Base-by-base conservation (phyloP, 2,888 invertebrate species). In the Aquatica leii region DNA sequence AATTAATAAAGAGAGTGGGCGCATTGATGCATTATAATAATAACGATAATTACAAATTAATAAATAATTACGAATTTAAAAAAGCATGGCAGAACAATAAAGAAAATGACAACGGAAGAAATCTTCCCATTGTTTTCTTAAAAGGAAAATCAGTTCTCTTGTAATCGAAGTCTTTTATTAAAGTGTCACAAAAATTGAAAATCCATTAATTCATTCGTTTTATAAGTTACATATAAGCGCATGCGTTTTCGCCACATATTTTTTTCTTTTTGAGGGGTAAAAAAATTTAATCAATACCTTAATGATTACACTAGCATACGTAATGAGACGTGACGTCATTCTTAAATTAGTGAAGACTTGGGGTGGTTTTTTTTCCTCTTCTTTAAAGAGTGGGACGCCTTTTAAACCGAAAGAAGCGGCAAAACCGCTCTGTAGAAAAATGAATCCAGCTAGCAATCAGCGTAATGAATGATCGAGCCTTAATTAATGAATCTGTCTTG, bases 401-500 rank as follows among this genome's bases (percentile, higher is more conserved):
- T 4, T 24, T 40, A 62, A 59, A 62, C 62, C 24, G 41, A 24
- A 61, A 37, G 17, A 43, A 8, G 41, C 9, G n/a, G 46, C n/a
- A 43, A 46, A 43, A 34, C 65, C 66, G 67, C 66, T 67, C 59
- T 35, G 41, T 41, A 37, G 14, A 48, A 66, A 56, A 59, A 62
- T 43, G 71, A 62, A 40, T 65, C 59, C 53, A 40, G 71, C 75
- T 76, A 76, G 75, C 80, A 81, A 81, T 82, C 81, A 80, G 77
- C 79, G 77, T 81, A 82, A 82, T 81, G 81, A 82, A 81, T 80
- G 81, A 81, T 82, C 81, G 80, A 75, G 75, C 76, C 80, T 81
- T 81, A 82, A 81, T 82, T 81, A 82, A 82, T 81, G 82, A 82
- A 82, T 81, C 81, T 81, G 82, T 81, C 81, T 81, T 81, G 81